A percentile compares a stretch with the other conserved stretches of the same genome.
These are phyloP conservation scores for Macquaria australasica DNA, from an alignment of 2,113 vertebrate species.

Conservation along the genomic window DNA sequence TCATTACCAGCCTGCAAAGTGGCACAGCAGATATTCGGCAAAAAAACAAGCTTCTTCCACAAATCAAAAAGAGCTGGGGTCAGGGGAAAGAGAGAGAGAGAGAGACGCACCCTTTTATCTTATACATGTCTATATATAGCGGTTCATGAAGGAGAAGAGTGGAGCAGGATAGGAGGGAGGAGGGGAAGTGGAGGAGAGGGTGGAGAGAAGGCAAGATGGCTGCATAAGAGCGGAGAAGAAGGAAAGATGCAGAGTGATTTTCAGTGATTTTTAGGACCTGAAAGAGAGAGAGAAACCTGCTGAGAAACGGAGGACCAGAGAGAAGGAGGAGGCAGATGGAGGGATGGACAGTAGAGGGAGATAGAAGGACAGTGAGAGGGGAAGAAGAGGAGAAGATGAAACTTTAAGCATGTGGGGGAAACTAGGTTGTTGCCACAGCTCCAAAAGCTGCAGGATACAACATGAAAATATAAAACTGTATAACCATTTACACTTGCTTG, in stretches of 20 bases:
- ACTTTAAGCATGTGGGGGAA: not conserved
- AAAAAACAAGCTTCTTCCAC: constrained; percentile 57
- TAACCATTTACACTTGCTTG: no score
- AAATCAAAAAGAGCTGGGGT: constrained; percentile 65
- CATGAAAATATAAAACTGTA: not conserved
- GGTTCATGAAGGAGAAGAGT: constrained; percentile 61
- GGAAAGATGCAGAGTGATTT: constrained; percentile 1
- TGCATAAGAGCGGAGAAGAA: constrained; percentile 23
- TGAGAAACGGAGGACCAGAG: constrained; percentile 1
- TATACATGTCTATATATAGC: constrained; percentile 79
- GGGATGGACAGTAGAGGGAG: not conserved
- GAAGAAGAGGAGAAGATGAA: not conserved
- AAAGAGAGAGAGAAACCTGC: constrained; percentile 15
- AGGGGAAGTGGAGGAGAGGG: constrained; percentile 38
- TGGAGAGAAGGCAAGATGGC: constrained; percentile 54
- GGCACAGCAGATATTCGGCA: constrained; percentile 43
- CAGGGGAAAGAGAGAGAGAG: constrained; percentile 33
- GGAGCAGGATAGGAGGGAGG: constrained; percentile 40
- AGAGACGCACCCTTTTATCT: constrained; percentile 73
- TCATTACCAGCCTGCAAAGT: constrained; percentile 53
- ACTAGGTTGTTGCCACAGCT: not conserved
- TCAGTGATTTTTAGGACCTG: not conserved
- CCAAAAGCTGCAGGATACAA: not conserved
- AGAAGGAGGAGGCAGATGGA: constrained; percentile 1
- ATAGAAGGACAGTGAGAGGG: not conserved